Base-by-base conservation (phyloP, 2,888 invertebrate genomes). In the Therioaphis trifolii region DNA sequence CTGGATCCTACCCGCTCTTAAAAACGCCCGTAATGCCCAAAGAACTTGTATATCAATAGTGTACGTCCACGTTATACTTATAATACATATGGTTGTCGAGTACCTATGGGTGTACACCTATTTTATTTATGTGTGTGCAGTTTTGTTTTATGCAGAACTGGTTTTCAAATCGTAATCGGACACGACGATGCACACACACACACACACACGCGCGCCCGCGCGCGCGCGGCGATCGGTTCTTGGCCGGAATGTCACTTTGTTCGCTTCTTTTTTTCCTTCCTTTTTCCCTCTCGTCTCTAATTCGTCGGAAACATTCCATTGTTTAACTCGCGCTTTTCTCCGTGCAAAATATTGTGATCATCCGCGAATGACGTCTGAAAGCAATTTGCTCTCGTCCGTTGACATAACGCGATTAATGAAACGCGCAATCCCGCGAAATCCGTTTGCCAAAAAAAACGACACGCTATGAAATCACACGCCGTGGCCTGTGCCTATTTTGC, bases 111-210 rank as follows among this genome's bases (percentile, higher is more conserved):
- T n/a, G 52, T 18, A 52, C 52, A n/a, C 15, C 11, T 15, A 46
- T 46, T 14, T 46, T 61, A 27, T 40, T n/a, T n/a, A 11, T 27
- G 46, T n/a, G n/a, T 12, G 75, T 61, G 66, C 52, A 52, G 78
- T 78, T 78, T 68, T 40, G 40, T 68, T 24, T 40, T 52, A 55
- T 55, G 68, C 68, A 55, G 40, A 68, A 78, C 78, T 68, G 68
- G 78, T 78, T 78, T 78, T 68, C 21, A 14, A 68, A 24, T 68
- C 40, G 68, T 68, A 68, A 78, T 78, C 68, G 68, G 68, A 78
- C 68, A 78, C 78, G 78, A 78, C 78, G 78, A 68, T 35, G 63
- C 63, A n/a, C 43, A 46, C 52, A 21, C 35, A 18, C 49, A 49
- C 74, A 5, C 72, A 58, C 43, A 18, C 24, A 55, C 21, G 29